A percentile compares a stretch with the other conserved stretches of the same genome.
phyloP scores from a whole-genome alignment of 2,113 vertebrate species.

The Motacilla alba region DNA sequence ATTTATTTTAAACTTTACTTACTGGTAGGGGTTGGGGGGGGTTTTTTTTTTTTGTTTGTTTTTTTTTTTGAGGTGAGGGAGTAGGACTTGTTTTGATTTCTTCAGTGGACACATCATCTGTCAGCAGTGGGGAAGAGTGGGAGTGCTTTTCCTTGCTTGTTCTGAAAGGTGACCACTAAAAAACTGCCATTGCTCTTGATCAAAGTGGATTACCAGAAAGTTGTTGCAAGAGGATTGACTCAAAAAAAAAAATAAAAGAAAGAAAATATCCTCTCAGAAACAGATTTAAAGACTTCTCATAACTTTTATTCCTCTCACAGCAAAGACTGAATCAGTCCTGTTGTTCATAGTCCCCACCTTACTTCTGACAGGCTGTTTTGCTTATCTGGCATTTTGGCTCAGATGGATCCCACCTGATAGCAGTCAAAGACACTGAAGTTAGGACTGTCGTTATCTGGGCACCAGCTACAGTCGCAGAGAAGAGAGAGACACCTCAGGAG shows the following conservation, averaged over 20 bases:
- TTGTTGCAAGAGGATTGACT: background rate
- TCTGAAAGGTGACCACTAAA: background rate
- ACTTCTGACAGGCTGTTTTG: background rate
- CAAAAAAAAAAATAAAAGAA: background rate
- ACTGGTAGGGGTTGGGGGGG: background rate
- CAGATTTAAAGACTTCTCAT: background rate
- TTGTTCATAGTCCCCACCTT: background rate
- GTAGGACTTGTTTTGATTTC: background rate
- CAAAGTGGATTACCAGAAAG: background rate
- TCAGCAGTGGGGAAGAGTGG: background rate
- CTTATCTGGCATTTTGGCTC: constrained; percentile 13
- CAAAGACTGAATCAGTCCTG: background rate
- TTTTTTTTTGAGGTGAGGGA: too few relatives aligned
- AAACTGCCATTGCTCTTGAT: background rate
- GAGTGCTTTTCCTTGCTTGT: background rate
- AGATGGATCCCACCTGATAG: constrained; percentile 3
- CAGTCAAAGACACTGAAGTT: background rate
- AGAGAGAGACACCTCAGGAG: constrained; percentile 55
- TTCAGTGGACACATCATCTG: background rate
- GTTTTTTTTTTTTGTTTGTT: background rate
- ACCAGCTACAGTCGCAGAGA: constrained; percentile 16
- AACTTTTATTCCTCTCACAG: background rate
- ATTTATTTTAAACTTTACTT: constrained; percentile 40
- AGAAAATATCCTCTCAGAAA: background rate
- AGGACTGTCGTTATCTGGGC: constrained; percentile 2